Evolutionary conservation across 2,888 invertebrate species (phyloP).

Genomic region (Plagodis pulveraria): DNA sequence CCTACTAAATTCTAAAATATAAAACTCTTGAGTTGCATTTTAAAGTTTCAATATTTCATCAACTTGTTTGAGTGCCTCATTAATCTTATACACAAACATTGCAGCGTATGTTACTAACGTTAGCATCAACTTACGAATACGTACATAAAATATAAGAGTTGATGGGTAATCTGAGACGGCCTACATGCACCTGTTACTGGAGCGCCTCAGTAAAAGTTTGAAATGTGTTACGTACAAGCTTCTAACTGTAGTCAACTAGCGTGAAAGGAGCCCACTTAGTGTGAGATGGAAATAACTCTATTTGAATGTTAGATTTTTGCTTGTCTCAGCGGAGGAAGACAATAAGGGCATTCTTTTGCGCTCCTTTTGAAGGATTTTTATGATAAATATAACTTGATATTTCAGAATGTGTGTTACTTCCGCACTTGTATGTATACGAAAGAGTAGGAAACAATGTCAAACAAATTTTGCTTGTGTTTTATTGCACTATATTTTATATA

Average conservation of each 20-base stretch:
- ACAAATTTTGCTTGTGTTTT: too few relatives aligned
- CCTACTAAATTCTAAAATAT: too few relatives aligned
- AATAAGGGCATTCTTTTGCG: too few relatives aligned
- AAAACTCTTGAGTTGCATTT: too few relatives aligned
- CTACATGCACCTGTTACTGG: slow-evolving; percentile 35
- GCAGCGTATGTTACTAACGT: slow-evolving; percentile 9
- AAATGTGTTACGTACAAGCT: slow-evolving; percentile 32
- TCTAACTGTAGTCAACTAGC: slow-evolving; percentile 29
- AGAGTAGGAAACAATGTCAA: too few relatives aligned
- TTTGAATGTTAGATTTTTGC: slow-evolving; percentile 21
- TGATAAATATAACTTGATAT: too few relatives aligned
- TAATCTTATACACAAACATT: slow-evolving; percentile 14
- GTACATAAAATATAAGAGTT: slow-evolving; percentile 30
- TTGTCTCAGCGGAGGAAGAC: not conserved
- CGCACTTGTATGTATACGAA: too few relatives aligned
- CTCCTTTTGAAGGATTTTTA: too few relatives aligned
- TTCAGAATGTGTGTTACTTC: too few relatives aligned
- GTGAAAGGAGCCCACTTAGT: slow-evolving; percentile 29
- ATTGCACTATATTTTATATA: too few relatives aligned
- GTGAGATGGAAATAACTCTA: slow-evolving; percentile 28
- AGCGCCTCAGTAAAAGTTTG: slow-evolving; percentile 30
- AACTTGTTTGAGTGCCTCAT: slow-evolving; percentile 17
- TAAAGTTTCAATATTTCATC: not conserved
- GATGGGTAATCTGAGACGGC: slow-evolving; percentile 28
- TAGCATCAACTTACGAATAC: not conserved